Evolutionary conservation across 2,113 vertebrate genomes (phyloP), one percentile per base, ranked within the genome.

Genomic region (Psephotus haematonotus): DNA sequence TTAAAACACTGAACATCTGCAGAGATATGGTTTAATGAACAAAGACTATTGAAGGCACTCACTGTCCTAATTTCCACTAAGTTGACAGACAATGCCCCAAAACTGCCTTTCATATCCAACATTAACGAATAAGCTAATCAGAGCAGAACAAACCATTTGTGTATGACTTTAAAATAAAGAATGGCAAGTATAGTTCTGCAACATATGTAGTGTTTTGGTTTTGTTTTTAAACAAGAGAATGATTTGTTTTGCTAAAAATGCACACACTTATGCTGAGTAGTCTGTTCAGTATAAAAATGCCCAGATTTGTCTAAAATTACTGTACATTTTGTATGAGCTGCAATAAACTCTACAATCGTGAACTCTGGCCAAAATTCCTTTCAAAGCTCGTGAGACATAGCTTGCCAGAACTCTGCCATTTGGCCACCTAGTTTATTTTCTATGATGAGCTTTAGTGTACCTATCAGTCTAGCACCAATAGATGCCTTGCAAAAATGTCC

Each of bases 121-220:
- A 97, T 96, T 96, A 97, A 97, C 97, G 96, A 98, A 98, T 98
- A 97, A 97, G 97, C 96, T 98, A 98, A 98, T 98, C 95, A 98
- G 98, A 98, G 98, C 98, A 98, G 97, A 98, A 98, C 96, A 97
- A 97, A 86, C 90, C 95, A 92, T 97, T 97, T 96, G 88, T 78
- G 59, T 97, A 88, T 94, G 95, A 96, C 91, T 97, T 97, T 86
- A 95, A 97, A 97, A 93, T 69, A 97, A 83, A 95, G 87, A 97
- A 94, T 74, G 86, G 53, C 90, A 97, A 91, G 52, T 93, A 88
- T 22, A 31, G 90, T 80, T 94, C 81, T 92, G 88, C 22, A 89
- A 85, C 79, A 97, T 95, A 96, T 91, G 86, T 39, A 89, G 76
- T 46, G n/a, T 31, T 88, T 70, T 57, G 64, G 2, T 89, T 94